Evolutionary conservation across 30 jellyfish, hydroid and myxozoan species (phyloP).

Genomic region (Aurelia sp.): DNA sequence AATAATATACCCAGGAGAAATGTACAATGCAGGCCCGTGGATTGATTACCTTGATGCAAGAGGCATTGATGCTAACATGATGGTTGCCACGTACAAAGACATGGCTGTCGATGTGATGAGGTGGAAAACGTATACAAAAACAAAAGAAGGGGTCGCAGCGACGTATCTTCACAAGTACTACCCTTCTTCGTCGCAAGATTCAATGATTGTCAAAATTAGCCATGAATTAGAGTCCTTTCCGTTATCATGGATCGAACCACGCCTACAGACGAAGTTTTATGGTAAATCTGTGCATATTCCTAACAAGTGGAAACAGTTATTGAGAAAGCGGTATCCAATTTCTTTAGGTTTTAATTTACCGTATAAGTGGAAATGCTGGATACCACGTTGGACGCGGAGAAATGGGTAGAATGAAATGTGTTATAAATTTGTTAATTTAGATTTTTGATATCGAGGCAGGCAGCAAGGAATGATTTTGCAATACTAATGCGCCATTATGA

Average conservation of each 20-base stretch:
- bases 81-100: constrained; percentile 74
- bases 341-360: constrained; percentile 58
- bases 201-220: constrained; percentile 54
- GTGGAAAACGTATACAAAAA: constrained; percentile 52
- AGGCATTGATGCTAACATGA: constrained; percentile 82
- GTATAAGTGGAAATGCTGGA: constrained; percentile 91
- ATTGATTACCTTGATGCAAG: constrained; percentile 15
- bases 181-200: constrained; percentile 77
- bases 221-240: constrained; percentile 82
- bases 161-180: constrained; percentile 66
- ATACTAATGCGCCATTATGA: too few species aligned
- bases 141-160: constrained; percentile 1
- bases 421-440: too few species aligned
- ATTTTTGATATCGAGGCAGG: too few species aligned
- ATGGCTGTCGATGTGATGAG: constrained; percentile 79
- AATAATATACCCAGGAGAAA: constrained; percentile 35
- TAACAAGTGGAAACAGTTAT: constrained; percentile 8
- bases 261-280: constrained; percentile 21
- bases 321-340: constrained; percentile 59
- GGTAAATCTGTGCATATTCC: constrained; percentile 69
- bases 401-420: neutral
- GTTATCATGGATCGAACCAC: constrained; percentile 59
- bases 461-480: too few species aligned
- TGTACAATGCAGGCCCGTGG: constrained; percentile 46
- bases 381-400: constrained; percentile 31